Base-by-base conservation (phyloP, 1,140 invertebrate genomes). In the Drosophila asahinai region DNA sequence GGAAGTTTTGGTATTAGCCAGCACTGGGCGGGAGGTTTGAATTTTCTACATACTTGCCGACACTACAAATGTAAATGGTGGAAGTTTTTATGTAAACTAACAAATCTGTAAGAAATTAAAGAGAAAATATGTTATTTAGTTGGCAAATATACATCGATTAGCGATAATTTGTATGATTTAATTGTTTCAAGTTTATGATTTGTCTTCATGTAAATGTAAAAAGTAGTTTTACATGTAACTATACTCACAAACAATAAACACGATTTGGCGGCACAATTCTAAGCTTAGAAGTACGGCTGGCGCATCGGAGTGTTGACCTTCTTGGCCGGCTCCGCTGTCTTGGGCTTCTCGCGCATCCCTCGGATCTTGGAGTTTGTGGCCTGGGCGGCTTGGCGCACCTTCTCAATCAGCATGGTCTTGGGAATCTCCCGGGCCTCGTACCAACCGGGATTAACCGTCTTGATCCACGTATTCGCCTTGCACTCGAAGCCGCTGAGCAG, bases 381-480 rank as follows among this genome's bases (percentile, higher is more conserved):
- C 54, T 75, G 62, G 12, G 33, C 15, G 19, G 27, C 38, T 14
- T 30, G 49, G 47, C 64, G 49, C 74, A 54, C 38, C 27, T 72
- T 80, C 3, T 79, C 40, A 0, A 8, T 66, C 0, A 86, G 47
- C 5, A 77, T 5, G 0, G 61, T 80, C 12, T 38, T 86, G 1
- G 83, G 80, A 2, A 87, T 27, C 2, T 61, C 42, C 2, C 76
- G 67, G 0, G 67, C 77, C 42, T 67, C 61, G 22, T 83, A 87
- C 83, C 83, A 86, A n/a, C 57, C 12, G 0, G 83, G 83, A 74
- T 86, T 86, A 0, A 87, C 83, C 1, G 54, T 52, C 15, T 71
- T 59, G 0, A 86, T 7, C 83, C 83, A 86, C 5, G 27, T 33
- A 12, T 55, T 63, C 6, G 8, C 57, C 2, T 9, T 27, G 38